Percentiles rank a stretch among this genome's conserved stretches.
phyloP scores from a whole-genome alignment of 1,140 invertebrate genomes.

The Drosophila saltans region DNA sequence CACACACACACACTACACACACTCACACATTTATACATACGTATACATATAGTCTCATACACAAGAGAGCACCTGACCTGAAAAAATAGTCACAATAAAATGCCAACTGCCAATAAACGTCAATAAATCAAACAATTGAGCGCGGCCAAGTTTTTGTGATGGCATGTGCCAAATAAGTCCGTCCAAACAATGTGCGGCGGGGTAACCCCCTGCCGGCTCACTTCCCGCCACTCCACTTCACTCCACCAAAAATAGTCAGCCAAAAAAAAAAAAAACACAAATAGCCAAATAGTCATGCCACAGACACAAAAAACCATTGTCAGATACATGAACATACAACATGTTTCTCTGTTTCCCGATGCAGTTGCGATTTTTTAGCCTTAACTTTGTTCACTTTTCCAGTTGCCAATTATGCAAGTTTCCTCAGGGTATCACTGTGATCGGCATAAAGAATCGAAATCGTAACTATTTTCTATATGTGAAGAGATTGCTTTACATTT shows the following conservation, averaged over 20 bases:
- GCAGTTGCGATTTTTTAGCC: not conserved
- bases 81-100: constrained; percentile 73
- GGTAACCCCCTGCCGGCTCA: too few relatives aligned
- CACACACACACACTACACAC: not conserved
- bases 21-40: not conserved
- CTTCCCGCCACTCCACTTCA: not conserved
- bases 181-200: constrained; percentile 2
- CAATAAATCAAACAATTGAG: constrained; percentile 79
- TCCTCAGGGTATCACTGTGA: too few relatives aligned
- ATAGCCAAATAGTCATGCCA: constrained; percentile 3
- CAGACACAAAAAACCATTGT: constrained; percentile 3
- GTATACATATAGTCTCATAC: not conserved
- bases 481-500: too few relatives aligned
- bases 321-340: constrained; percentile 11
- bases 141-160: constrained; percentile 59
- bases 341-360: not conserved
- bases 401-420: not conserved
- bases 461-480: too few relatives aligned
- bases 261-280: not conserved
- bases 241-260: constrained; percentile 1
- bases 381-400: not conserved
- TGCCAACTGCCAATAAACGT: constrained; percentile 78
- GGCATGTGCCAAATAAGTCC: constrained; percentile 70
- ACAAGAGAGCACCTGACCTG: constrained; percentile 16
- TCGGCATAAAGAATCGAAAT: too few relatives aligned